Evolutionary conservation across 2,888 invertebrate genomes (phyloP), one percentile per base, ranked within the genome.

Genomic region (Lithophane ornitopus): DNA sequence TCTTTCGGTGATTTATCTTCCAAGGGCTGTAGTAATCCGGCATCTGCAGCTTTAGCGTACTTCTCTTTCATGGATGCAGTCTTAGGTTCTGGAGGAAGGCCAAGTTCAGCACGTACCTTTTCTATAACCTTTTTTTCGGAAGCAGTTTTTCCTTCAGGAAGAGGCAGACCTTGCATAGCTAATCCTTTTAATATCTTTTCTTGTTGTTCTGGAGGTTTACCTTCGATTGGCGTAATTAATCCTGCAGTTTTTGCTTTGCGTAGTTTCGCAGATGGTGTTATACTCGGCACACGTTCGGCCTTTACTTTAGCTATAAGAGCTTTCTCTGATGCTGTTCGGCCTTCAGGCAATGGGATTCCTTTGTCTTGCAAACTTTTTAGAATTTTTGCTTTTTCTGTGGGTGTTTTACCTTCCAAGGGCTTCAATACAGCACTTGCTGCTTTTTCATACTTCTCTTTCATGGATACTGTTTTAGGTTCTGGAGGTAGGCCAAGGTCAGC

Each of bases 31-130:
- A 72, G 2, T 8, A 72, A 73, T 3, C 72, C 72, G 0, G 28
- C 72, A 12, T 0, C 1, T 44, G 44, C 44, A 0, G 26, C 65
- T 65, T 65, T 44, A 3, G 3, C 19, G 3, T 44, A 65, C 12
- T 72, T 72, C 0, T 73, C 56, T 44, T 56, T 73, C 72, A 74
- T 74, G 0, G 72, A 73, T 34, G 44, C 3, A 16, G 72, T 74
- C 16, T 44, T 56, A 2, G 74, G 71, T 41, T 72, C 71, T 1
- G 71, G 73, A 44, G 71, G 74, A 0, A 72, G n/a, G 2, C 73
- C 71, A 54, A 72, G 52, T 0, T 72, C 71, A 3, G 73, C 28
- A 1, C 71, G 71, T 0, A 72, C 54, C 52, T 54, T 72, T 2
- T 74, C 72, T 0, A 28, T 74, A 0, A 72, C 0, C 28, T 74